Conservation (phyloP, 2,797 vertebrate species). For the Hoplostethus atlanticus region DNA sequence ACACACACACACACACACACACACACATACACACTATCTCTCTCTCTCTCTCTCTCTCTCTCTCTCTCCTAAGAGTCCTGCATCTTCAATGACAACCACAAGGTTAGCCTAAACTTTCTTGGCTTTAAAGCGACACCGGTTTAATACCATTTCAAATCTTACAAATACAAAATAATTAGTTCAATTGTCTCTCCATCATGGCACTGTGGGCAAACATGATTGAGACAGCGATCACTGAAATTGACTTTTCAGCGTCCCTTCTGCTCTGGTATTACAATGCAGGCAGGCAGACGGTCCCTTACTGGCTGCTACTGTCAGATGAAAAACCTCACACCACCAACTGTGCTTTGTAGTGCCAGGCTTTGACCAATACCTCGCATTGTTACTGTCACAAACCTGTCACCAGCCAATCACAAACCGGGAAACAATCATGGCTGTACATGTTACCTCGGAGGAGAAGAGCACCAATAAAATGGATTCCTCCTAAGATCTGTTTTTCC, state of each 20-base stretch:
- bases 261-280: constrained; percentile 16
- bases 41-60: too few species aligned
- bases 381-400: background rate
- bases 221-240: constrained; percentile 44
- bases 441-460: background rate
- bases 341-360: constrained; percentile 27
- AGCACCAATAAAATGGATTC: background rate
- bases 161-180: background rate
- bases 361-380: constrained; percentile 14
- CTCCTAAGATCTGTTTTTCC: background rate
- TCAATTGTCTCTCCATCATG: constrained; percentile 16
- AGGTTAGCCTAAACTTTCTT: constrained; percentile 43
- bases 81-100: constrained; percentile 56
- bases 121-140: constrained; percentile 16
- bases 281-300: constrained; percentile 16
- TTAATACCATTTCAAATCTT: constrained; percentile 21
- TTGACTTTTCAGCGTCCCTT: constrained; percentile 40
- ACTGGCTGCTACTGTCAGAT: constrained; percentile 22
- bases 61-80: background rate
- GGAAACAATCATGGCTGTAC: constrained; percentile 19
- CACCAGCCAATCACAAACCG: constrained; percentile 7
- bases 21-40: constrained; percentile 13
- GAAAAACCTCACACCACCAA: constrained; percentile 8
- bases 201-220: constrained; percentile 22
- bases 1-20: constrained; percentile 20